Conservation (phyloP, 2,888 invertebrate genomes). For the Syrphus vitripennis region DNA sequence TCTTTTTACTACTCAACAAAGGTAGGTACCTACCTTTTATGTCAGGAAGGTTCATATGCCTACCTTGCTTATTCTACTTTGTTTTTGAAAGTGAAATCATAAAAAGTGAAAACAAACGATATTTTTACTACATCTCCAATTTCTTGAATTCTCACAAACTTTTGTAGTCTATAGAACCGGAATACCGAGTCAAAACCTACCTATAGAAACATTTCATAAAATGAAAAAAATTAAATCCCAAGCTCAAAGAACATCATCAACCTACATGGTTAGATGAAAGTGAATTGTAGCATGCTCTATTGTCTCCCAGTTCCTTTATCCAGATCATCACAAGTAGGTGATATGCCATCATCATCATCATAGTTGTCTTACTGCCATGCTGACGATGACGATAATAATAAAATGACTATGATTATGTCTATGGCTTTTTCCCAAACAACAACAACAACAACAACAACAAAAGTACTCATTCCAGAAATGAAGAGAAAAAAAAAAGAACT, state of each 20-base stretch:
- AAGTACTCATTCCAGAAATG: constrained; percentile 28
- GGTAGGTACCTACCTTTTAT: no score
- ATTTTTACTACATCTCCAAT: background rate
- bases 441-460: constrained; percentile 16
- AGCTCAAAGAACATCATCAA: background rate
- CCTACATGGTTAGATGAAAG: background rate
- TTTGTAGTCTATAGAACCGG: background rate
- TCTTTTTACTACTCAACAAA: no score
- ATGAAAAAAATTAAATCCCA: background rate
- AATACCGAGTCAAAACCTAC: background rate
- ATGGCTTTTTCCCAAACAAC: background rate
- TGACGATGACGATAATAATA: constrained; percentile 63
- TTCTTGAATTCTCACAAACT: background rate
- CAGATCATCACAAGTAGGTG: constrained; percentile 24
- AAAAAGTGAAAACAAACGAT: background rate
- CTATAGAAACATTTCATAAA: background rate
- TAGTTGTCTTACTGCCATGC: constrained; percentile 63
- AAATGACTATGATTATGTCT: constrained; percentile 49
- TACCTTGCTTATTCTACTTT: no score
- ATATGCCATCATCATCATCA: constrained; percentile 58
- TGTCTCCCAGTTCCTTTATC: background rate
- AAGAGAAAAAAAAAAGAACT: constrained; percentile 20
- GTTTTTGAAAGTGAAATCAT: background rate
- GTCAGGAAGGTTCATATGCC: no score
- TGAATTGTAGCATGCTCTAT: background rate